phyloP scores from a whole-genome alignment of 2,888 invertebrate genomes.

The Mesopsocus fuscifrons region DNA sequence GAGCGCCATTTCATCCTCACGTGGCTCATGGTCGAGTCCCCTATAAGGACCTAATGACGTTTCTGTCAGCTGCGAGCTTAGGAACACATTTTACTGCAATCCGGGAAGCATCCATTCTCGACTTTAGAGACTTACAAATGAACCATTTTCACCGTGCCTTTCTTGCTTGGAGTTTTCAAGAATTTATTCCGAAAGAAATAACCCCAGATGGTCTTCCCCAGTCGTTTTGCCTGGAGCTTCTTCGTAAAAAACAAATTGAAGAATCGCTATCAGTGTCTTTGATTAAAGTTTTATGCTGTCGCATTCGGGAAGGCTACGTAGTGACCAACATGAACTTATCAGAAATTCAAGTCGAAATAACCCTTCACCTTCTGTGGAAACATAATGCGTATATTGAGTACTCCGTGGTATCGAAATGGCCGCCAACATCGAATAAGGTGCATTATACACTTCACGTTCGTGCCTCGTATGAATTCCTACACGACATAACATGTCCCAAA shows the following conservation, averaged over 20 bases:
- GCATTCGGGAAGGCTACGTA: constrained; percentile 57
- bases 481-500: constrained; percentile 49
- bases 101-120: constrained; percentile 26
- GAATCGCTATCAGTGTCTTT: constrained; percentile 40
- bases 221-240: constrained; percentile 27
- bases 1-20: constrained; percentile 42
- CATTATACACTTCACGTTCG: constrained; percentile 28
- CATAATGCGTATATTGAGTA: constrained; percentile 51
- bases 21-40: constrained; percentile 47
- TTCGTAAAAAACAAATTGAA: constrained; percentile 42
- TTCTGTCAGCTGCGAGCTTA: constrained; percentile 53
- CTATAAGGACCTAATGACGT: constrained; percentile 52
- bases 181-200: not conserved
- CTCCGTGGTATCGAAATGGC: constrained; percentile 37
- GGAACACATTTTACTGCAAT: constrained; percentile 44
- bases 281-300: constrained; percentile 44
- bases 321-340: constrained; percentile 33
- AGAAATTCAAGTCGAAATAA: constrained; percentile 38
- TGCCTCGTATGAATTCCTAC: constrained; percentile 52
- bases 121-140: constrained; percentile 20
- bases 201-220: not conserved
- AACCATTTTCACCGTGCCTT: constrained; percentile 40
- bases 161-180: constrained; percentile 34
- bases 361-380: constrained; percentile 50
- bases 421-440: constrained; percentile 27